Conservation (phyloP, 2,797 vertebrate species). For the Poecilia wingei region DNA sequence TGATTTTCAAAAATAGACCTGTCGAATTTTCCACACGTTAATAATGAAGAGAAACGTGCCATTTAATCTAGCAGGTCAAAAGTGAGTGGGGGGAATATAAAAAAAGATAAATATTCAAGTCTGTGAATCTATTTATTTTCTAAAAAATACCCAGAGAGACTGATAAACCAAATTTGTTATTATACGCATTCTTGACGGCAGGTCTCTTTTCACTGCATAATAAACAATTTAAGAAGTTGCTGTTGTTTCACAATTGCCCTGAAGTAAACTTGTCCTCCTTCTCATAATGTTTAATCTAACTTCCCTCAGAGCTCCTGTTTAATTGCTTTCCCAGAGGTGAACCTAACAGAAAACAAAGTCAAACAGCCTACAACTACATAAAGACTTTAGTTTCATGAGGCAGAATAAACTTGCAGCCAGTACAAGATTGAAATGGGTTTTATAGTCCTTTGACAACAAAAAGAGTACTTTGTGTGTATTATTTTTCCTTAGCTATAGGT, state of each 20-base stretch:
- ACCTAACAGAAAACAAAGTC: conserved; percentile 62
- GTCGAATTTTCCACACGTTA: conserved; percentile 59
- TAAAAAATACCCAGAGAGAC: conserved; percentile 4
- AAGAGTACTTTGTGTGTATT: conserved; percentile 28
- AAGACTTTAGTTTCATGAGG: conserved; percentile 20
- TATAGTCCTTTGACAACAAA: conserved; percentile 3
- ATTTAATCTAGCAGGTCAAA: conserved; percentile 19
- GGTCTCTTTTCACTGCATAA: not conserved
- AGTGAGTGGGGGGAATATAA: conserved; percentile 4
- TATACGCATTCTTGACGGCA: not conserved
- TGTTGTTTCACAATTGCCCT: conserved; percentile 6
- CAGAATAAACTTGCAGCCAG: conserved; percentile 32
- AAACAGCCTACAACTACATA: conserved; percentile 43
- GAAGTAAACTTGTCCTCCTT: conserved; percentile 16
- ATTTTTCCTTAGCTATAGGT: conserved; percentile 1
- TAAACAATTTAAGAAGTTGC: conserved; percentile 6
- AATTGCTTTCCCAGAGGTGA: conserved; percentile 60
- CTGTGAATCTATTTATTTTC: not conserved
- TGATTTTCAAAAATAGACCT: conserved; percentile 70
- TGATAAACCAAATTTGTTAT: not conserved
- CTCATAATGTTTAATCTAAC: conserved; percentile 50
- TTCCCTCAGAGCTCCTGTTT: conserved; percentile 26
- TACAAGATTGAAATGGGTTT: conserved; percentile 23
- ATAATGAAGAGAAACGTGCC: conserved; percentile 11
- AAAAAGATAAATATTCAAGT: conserved; percentile 6